These are phyloP conservation scores for Halictus rubicundus DNA, from an alignment of 1,140 invertebrate genomes.

Conservation along the genomic window DNA sequence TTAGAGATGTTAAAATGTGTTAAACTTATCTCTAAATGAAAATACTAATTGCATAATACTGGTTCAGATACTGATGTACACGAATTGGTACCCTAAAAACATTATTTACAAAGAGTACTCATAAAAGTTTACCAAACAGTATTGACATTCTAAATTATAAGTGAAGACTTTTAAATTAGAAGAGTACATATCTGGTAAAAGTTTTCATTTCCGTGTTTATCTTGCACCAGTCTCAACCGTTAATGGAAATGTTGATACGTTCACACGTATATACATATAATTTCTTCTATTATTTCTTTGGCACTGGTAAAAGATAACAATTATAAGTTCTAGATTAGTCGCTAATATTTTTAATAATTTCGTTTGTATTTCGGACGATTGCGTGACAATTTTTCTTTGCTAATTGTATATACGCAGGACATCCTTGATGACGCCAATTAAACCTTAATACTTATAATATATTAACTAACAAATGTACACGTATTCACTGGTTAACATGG, in stretches of 20 bases:
- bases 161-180: constrained; percentile 7
- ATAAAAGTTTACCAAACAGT: neutral
- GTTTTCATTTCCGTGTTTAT: constrained; percentile 26
- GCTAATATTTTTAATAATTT: constrained; percentile 52
- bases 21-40: neutral
- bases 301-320: constrained; percentile 45
- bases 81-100: neutral
- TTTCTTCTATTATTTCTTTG: constrained; percentile 9
- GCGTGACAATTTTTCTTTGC: constrained; percentile 47
- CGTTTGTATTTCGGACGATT: constrained; percentile 57
- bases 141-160: neutral
- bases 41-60: neutral
- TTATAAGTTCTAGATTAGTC: constrained; percentile 44
- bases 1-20: neutral
- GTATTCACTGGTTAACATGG: constrained; percentile 38
- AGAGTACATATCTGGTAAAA: constrained; percentile 10
- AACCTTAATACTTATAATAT: constrained; percentile 39
- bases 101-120: constrained; percentile 1
- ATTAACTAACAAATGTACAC: constrained; percentile 41
- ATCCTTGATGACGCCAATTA: constrained; percentile 31
- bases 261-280: constrained; percentile 9
- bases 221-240: constrained; percentile 35
- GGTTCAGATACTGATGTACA: neutral
- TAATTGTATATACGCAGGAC: constrained; percentile 28
- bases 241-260: constrained; percentile 36